These are phyloP conservation scores for Platypus cylindrus DNA, from an alignment of 2,888 invertebrate species.

Conservation along the genomic window DNA sequence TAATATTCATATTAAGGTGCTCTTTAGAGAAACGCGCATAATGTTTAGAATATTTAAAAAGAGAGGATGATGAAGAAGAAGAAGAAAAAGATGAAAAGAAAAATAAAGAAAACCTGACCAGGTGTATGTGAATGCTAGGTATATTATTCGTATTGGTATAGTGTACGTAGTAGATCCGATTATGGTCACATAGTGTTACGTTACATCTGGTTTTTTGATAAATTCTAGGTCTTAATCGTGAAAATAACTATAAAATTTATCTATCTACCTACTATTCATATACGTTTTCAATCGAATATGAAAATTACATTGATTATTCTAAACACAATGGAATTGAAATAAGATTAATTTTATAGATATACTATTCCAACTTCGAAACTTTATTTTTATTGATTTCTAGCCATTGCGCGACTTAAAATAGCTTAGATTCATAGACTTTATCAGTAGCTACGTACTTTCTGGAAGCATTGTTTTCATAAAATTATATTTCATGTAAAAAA, in stretches of 20 bases:
- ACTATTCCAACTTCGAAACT: too few species aligned
- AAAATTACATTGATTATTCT: conserved; percentile 10
- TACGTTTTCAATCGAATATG: conserved; percentile 16
- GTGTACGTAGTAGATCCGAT: conserved; percentile 17
- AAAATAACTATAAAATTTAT: conserved; percentile 22
- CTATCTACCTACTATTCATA: too few species aligned
- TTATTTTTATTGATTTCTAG: too few species aligned
- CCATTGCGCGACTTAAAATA: too few species aligned
- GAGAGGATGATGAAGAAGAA: too few species aligned
- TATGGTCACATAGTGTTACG: conserved; percentile 26
- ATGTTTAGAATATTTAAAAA: conserved; percentile 16
- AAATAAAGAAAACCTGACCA: conserved; percentile 17
- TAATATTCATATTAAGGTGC: conserved; percentile 14
- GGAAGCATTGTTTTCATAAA: too few species aligned
- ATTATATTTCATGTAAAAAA: too few species aligned
- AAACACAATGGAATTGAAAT: conserved; percentile 9
- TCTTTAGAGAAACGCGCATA: conserved; percentile 14
- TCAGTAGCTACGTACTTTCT: too few species aligned
- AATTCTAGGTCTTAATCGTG: conserved; percentile 25
- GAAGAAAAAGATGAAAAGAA: too few species aligned
- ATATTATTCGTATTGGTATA: too few species aligned
- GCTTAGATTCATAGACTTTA: too few species aligned
- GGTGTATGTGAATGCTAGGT: conserved; percentile 20
- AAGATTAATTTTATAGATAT: too few species aligned
- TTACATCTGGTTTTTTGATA: conserved; percentile 30